Evolutionary conservation across 2,113 vertebrate genomes (phyloP).

Genomic region (Paramisgurnus dabryanus): DNA sequence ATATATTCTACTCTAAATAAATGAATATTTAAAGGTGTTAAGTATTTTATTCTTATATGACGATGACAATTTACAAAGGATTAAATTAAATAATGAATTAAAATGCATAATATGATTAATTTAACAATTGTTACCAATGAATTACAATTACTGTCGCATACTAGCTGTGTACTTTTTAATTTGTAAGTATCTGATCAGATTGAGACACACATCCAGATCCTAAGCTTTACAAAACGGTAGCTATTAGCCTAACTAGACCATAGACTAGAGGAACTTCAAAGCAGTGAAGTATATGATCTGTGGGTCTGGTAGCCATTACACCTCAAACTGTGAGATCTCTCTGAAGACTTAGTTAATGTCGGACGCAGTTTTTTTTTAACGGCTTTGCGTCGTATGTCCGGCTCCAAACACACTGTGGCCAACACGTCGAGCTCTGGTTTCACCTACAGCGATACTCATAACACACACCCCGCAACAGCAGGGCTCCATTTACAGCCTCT

Average conservation of each 20-base stretch:
- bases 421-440: constrained; percentile 22
- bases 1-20: too few relatives aligned
- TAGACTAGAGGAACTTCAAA: constrained; percentile 21
- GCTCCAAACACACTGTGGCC: constrained; percentile 18
- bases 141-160: background rate
- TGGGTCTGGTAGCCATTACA: constrained; percentile 49
- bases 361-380: constrained; percentile 25
- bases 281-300: constrained; percentile 14
- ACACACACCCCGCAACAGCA: constrained; percentile 36
- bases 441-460: constrained; percentile 8
- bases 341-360: constrained; percentile 22
- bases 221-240: constrained; percentile 3
- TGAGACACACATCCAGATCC: background rate
- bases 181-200: background rate
- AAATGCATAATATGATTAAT: too few relatives aligned
- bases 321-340: constrained; percentile 16
- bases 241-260: constrained; percentile 26
- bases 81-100: too few relatives aligned
- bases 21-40: too few relatives aligned
- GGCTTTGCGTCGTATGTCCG: constrained; percentile 11
- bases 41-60: too few relatives aligned
- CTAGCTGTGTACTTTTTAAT: background rate
- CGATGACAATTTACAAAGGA: too few relatives aligned
- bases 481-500: constrained; percentile 11
- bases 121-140: background rate